Conservation (phyloP, 1,140 invertebrate species). For the Pogonus chalceus region DNA sequence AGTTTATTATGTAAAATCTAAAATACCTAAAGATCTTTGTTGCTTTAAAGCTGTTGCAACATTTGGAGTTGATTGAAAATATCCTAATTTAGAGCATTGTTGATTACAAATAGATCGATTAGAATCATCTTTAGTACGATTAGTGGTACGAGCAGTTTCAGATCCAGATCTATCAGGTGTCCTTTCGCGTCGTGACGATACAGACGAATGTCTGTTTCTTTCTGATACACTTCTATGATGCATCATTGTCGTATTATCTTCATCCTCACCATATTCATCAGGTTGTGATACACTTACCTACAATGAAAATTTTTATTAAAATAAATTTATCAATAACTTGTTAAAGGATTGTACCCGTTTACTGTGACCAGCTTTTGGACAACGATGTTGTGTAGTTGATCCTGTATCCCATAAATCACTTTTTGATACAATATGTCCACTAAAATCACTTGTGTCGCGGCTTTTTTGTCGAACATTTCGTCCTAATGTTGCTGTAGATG, state of each 20-base stretch:
- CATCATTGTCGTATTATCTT: slow-evolving; percentile 14
- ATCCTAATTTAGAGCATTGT: slow-evolving; percentile 39
- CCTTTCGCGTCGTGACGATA: slow-evolving; percentile 21
- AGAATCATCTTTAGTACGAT: slow-evolving; percentile 6
- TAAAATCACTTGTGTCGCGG: slow-evolving; percentile 27
- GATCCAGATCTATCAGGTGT: slow-evolving; percentile 21
- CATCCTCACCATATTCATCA: not conserved
- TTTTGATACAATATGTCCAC: slow-evolving; percentile 32
- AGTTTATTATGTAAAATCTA: no score
- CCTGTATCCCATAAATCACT: slow-evolving; percentile 35
- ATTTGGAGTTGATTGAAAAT: slow-evolving; percentile 52
- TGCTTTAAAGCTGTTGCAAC: slow-evolving; percentile 36
- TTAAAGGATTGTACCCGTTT: no score
- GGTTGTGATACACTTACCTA: not conserved
- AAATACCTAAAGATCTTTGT: no score
- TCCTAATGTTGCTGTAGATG: slow-evolving; percentile 13
- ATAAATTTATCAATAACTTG: not conserved
- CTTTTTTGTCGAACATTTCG: slow-evolving; percentile 31
- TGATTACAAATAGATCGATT: slow-evolving; percentile 30
- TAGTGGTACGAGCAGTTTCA: slow-evolving; percentile 2
- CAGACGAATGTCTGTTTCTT: slow-evolving; percentile 23
- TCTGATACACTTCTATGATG: slow-evolving; percentile 33
- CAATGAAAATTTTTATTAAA: not conserved
- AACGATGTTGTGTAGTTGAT: slow-evolving; percentile 29
- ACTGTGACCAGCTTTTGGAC: slow-evolving; percentile 21